Percentiles rank a stretch among this genome's conserved stretches.
Evolutionary conservation across 2,888 invertebrate genomes (phyloP).

Genomic region (Mactromeris polynyma): DNA sequence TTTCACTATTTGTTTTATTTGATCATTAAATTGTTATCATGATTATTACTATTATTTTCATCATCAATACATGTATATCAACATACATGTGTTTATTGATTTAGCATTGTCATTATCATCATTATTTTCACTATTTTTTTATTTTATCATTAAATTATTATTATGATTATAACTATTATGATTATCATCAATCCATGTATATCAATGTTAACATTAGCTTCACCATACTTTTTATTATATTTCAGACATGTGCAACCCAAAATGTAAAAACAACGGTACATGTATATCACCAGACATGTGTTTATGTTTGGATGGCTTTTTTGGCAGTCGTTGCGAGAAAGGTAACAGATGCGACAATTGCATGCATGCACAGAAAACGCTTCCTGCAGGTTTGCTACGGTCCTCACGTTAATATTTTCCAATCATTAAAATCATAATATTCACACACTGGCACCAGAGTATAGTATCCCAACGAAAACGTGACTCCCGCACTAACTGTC

Average conservation of each 20-base stretch:
- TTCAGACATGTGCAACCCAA: constrained; percentile 95
- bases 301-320: constrained; percentile 94
- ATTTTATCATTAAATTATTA: neutral
- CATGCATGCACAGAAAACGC: constrained; percentile 32
- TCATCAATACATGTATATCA: too few relatives aligned
- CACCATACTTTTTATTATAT: constrained; percentile 18
- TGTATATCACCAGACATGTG: constrained; percentile 96
- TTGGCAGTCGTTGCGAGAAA: constrained; percentile 97
- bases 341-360: constrained; percentile 85
- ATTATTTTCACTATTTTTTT: too few relatives aligned
- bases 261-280: constrained; percentile 96
- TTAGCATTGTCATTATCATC: too few relatives aligned
- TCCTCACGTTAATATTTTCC: neutral
- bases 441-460: neutral
- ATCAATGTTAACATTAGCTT: too few relatives aligned
- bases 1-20: too few relatives aligned
- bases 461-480: too few relatives aligned
- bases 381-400: constrained; percentile 25
- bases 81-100: too few relatives aligned
- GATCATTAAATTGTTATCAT: too few relatives aligned
- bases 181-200: neutral
- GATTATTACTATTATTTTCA: too few relatives aligned
- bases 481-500: too few relatives aligned
- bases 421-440: neutral
- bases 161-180: neutral